Evolutionary conservation across 2,113 vertebrate species (phyloP).

Genomic region (Mustelus asterias): DNA sequence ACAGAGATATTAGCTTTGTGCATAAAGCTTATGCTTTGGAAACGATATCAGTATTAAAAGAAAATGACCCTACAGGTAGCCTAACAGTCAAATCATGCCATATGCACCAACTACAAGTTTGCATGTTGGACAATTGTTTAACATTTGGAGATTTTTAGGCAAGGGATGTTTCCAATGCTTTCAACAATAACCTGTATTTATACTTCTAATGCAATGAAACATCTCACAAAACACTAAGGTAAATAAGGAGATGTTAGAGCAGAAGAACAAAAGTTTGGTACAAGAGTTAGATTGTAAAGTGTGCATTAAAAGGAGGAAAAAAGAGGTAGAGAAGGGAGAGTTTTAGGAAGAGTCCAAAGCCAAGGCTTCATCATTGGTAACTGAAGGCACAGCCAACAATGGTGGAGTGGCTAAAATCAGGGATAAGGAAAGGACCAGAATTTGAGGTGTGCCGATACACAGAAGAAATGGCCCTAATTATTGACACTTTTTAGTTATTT

Average conservation of each 20-base stretch:
- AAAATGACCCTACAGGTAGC: not conserved
- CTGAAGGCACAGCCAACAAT: too few species aligned
- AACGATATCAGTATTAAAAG: not conserved
- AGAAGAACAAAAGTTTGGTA: too few species aligned
- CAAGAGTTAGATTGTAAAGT: too few species aligned
- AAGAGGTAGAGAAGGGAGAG: too few species aligned
- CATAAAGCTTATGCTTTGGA: not conserved
- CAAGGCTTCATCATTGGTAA: too few species aligned
- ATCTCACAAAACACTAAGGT: too few species aligned
- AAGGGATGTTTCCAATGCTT: not conserved
- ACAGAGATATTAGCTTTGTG: not conserved
- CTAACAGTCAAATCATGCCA: not conserved
- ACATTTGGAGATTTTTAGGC: not conserved
- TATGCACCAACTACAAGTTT: not conserved
- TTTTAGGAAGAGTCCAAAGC: too few species aligned
- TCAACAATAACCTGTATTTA: not conserved
- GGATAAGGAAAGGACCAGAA: too few species aligned
- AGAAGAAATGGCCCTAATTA: not conserved
- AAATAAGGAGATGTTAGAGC: too few species aligned
- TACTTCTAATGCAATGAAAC: too few species aligned
- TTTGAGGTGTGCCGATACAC: not conserved
- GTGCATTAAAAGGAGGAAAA: too few species aligned
- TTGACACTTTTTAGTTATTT: not conserved
- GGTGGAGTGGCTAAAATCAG: too few species aligned
- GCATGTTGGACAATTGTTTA: not conserved